Evolutionary conservation across 2,797 vertebrate genomes (phyloP), one percentile per base, ranked within the genome.

Genomic region (Corythornis leucogaster): DNA sequence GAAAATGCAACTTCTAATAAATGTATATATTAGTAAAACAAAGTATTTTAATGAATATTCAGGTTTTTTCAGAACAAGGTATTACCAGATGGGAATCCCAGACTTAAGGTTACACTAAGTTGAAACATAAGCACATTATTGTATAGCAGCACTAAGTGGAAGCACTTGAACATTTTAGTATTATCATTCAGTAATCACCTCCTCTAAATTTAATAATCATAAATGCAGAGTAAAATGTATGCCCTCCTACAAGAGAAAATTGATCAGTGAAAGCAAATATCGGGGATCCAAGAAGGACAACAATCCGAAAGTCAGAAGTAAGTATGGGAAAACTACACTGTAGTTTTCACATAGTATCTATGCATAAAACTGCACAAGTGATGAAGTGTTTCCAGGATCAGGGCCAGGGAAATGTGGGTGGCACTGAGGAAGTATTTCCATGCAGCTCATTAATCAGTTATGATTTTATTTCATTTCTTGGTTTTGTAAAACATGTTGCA

Each of bases 331-430:
- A 94, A 93, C 73, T 67, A 87, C n/a, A 24, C 43, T 89, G 69
- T 79, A 94, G 82, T 96, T 95, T 95, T 94, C 93, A 93, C 90
- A 95, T 71, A 89, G 88, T 85, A 89, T 95, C 84, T 83, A 54
- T 89, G 69, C 90, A 89, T 93, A 93, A 94, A 94, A 89, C 48
- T 87, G 73, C 88, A 93, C 59, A 90, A 90, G 93, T 90, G 94
- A 95, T 94, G 92, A 96, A 96, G 94, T 95, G 94, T 94, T 96
- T 96, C 94, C 93, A 96, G 96, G 94, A 96, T 82, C 90, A 87
- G 88, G 93, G 94, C 94, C 95, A 96, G 88, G 77, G 88, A 95
- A 94, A 95, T 83, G 93, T 94, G 96, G 93, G 96, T 95, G 95
- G 95, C 95, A 96, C 86, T 92, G 84, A 96, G 94, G 95, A 96